A percentile compares a stretch with the other conserved stretches of the same genome.
Conservation (phyloP, 2,113 vertebrate genomes). For the Tauraco erythrolophus region DNA sequence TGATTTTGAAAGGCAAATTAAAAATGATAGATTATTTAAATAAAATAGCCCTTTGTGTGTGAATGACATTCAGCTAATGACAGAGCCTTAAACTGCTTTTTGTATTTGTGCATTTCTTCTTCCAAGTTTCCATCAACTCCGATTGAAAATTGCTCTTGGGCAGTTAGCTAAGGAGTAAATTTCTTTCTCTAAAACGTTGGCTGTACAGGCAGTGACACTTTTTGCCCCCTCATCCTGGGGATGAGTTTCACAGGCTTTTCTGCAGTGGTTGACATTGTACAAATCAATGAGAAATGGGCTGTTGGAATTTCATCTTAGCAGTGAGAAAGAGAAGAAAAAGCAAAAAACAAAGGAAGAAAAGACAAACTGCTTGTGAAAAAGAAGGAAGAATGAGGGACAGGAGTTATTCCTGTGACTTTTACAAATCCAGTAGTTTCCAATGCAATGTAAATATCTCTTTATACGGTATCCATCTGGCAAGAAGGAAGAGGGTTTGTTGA, state of each 20-base stretch:
- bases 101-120: neutral
- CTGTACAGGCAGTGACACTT: neutral
- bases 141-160: neutral
- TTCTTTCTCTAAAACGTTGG: neutral
- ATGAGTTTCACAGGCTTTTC: neutral
- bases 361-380: neutral
- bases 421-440: neutral
- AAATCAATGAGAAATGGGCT: neutral
- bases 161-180: neutral
- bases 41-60: neutral
- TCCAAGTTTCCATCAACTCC: neutral
- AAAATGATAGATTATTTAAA: conserved; percentile 17
- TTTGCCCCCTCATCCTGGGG: neutral
- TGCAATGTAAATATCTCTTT: neutral
- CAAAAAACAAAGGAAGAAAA: neutral
- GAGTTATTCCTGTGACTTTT: neutral
- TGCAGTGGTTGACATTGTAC: neutral
- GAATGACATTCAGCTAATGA: neutral
- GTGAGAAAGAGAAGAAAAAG: conserved; percentile 18
- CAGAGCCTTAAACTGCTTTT: neutral
- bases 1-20: neutral
- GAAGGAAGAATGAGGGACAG: neutral
- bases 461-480: neutral
- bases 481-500: neutral
- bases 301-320: neutral